phyloP scores from a whole-genome alignment of 2,113 vertebrate genomes.

The Ammodytes marinus region DNA sequence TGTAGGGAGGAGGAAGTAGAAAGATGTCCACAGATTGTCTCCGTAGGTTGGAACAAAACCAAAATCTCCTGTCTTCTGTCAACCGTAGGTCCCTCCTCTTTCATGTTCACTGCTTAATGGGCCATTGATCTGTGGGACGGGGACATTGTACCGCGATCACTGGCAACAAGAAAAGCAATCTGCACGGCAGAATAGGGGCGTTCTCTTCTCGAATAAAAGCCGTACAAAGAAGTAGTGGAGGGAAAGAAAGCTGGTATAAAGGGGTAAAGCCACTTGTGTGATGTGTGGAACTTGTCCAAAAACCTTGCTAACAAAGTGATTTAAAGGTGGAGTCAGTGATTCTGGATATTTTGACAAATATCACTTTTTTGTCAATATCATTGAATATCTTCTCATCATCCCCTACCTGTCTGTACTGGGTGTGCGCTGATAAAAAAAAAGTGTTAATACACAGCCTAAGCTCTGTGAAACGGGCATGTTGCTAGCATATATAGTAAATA shows the following conservation, averaged over 20 bases:
- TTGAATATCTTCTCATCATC: too few species aligned
- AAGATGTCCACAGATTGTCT: conserved; percentile 45
- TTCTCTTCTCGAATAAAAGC: conserved; percentile 10
- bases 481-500: too few species aligned
- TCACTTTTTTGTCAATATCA: too few species aligned
- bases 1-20: conserved; percentile 22
- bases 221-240: not conserved
- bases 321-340: conserved; percentile 6
- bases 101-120: conserved; percentile 63
- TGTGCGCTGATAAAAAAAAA: too few species aligned
- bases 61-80: conserved; percentile 47
- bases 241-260: not conserved
- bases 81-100: conserved; percentile 42
- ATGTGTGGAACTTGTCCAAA: not conserved
- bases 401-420: too few species aligned
- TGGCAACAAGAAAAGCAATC: conserved; percentile 62
- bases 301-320: not conserved
- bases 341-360: not conserved
- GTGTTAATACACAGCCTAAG: too few species aligned
- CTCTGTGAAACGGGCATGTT: too few species aligned
- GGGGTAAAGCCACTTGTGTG: not conserved
- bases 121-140: conserved; percentile 66
- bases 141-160: conserved; percentile 53
- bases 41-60: conserved; percentile 41
- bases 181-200: conserved; percentile 24